phyloP scores from a whole-genome alignment of 2,888 invertebrate genomes.

The Leptarthrus brevirostris region DNA sequence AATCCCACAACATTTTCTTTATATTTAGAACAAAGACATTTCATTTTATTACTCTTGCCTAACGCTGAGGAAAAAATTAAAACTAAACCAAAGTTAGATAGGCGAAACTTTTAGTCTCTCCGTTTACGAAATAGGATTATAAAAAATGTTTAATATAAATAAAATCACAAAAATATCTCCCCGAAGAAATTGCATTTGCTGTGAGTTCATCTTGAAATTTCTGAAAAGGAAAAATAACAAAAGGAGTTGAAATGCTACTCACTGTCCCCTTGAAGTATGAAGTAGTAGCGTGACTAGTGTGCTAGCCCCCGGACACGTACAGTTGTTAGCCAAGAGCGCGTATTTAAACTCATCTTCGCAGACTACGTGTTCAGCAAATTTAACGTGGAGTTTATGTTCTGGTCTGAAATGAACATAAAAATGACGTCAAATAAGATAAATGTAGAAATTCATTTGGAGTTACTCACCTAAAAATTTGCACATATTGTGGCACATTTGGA shows the following conservation, averaged over 20 bases:
- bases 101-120: no score
- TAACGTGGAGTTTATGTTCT: constrained; percentile 98
- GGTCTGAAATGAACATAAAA: constrained; percentile 71
- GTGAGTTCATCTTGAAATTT: no score
- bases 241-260: constrained; percentile 69
- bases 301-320: constrained; percentile 97
- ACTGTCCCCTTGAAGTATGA: constrained; percentile 98
- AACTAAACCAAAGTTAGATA: no score
- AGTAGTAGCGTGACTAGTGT: constrained; percentile 94
- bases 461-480: constrained; percentile 85
- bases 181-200: no score
- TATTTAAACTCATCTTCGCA: constrained; percentile 99
- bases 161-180: no score
- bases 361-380: constrained; percentile 98
- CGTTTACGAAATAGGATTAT: no score
- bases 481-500: constrained; percentile 95
- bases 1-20: no score
- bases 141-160: no score
- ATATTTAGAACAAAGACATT: no score
- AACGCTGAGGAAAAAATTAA: no score
- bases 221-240: no score
- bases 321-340: constrained; percentile 96
- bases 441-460: not conserved
- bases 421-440: not conserved
- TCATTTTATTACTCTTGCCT: no score